Conservation (phyloP, 2,797 vertebrate genomes). For the Anolis apletophallus region DNA sequence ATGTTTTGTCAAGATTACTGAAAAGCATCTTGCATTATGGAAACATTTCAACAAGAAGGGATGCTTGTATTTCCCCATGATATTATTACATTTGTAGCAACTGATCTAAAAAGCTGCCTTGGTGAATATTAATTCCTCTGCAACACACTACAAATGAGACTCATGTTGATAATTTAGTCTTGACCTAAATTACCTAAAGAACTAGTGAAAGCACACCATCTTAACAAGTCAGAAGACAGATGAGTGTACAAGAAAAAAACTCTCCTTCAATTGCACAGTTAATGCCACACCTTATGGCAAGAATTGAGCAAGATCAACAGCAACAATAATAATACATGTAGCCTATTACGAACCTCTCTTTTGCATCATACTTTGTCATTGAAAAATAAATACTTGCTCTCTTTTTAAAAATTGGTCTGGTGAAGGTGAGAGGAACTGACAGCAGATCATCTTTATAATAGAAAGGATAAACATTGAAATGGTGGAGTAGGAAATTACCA, state of each 20-base stretch:
- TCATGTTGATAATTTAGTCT: not conserved
- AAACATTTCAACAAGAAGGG: conserved; percentile 15
- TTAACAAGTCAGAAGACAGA: not conserved
- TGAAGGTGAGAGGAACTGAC: not conserved
- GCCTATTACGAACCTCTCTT: too few relatives aligned
- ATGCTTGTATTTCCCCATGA: not conserved
- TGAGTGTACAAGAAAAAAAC: too few relatives aligned
- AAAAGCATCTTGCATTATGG: not conserved
- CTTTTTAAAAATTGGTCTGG: not conserved
- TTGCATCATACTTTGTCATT: not conserved
- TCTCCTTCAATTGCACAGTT: not conserved
- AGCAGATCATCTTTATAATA: not conserved
- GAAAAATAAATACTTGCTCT: not conserved
- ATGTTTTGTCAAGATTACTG: not conserved
- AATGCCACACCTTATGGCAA: not conserved
- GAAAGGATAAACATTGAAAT: not conserved
- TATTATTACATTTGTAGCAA: not conserved
- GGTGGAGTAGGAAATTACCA: not conserved
- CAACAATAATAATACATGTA: too few relatives aligned
- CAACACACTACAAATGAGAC: not conserved
- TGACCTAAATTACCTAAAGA: not conserved
- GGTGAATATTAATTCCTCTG: conserved; percentile 10
- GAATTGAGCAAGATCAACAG: not conserved
- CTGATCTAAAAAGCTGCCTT: conserved; percentile 5
- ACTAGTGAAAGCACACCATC: not conserved